Conservation (phyloP, 2,888 invertebrate genomes). For the Pyralis farinalis region DNA sequence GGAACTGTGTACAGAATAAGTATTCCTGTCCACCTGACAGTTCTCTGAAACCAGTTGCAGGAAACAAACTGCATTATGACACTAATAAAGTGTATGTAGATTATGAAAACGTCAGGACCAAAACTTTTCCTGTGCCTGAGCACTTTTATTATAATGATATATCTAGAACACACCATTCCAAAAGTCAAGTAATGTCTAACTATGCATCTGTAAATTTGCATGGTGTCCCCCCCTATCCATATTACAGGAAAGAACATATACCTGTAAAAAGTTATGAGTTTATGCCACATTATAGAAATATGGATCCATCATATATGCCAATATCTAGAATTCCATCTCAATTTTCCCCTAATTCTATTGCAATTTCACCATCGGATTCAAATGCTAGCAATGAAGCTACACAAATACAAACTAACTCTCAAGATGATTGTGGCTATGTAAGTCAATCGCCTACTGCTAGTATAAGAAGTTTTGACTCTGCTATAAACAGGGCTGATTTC, state of each 20-base stretch:
- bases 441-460: constrained; percentile 71
- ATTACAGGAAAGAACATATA: constrained; percentile 57
- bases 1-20: constrained; percentile 57
- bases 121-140: constrained; percentile 49
- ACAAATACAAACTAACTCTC: constrained; percentile 48
- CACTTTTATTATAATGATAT: constrained; percentile 58
- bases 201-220: constrained; percentile 54
- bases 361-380: constrained; percentile 72
- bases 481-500: constrained; percentile 48
- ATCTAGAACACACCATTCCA: constrained; percentile 43
- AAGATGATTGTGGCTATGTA: constrained; percentile 75
- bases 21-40: constrained; percentile 52
- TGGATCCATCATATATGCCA: constrained; percentile 43
- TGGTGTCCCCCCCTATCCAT: constrained; percentile 45
- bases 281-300: constrained; percentile 48
- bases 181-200: constrained; percentile 51
- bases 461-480: constrained; percentile 62
- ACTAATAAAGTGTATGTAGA: constrained; percentile 56
- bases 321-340: constrained; percentile 54
- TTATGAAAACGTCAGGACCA: constrained; percentile 51
- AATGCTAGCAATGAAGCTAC: constrained; percentile 62
- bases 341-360: constrained; percentile 63
- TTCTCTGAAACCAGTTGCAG: constrained; percentile 38
- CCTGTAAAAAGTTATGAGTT: constrained; percentile 56
- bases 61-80: constrained; percentile 60